Base-by-base conservation (phyloP, 2,113 vertebrate genomes). In the Tragelaphus strepsiceros region DNA sequence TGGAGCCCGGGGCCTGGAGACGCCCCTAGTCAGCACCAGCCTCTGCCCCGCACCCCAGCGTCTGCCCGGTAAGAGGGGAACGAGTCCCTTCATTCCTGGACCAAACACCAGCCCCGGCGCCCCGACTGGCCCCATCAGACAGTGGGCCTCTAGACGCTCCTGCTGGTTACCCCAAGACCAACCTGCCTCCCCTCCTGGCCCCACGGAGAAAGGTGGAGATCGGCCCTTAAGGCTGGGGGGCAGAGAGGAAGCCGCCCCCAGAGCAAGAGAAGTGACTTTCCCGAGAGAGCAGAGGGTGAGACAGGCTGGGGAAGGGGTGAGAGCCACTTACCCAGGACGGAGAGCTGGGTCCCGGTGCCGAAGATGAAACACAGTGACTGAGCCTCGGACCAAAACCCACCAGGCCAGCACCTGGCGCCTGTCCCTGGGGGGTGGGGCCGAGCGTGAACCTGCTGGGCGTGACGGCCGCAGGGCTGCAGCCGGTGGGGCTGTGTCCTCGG, bases 261-360 rank as follows among this genome's bases (percentile, higher is more conserved):
- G 89, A 78, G 10, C 91, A 43, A 83, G 71, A 91, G 61, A 35
- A 74, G 2, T 4, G 51, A 89, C 51, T 56, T 89, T 89, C 30
- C 15, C 5, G 1, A 90, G 43, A 62, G 3, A 82, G 39, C 32
- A 92, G 24, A 51, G 22, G 4, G 3, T 43, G 26, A n/a, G 35
- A 22, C 0, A 32, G n/a, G 6, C 6, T 71, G 26, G n/a, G 35
- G 59, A 77, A 46, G 2, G n/a, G 30, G 10, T 26, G n/a, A 82
- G 49, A 88, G 54, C 59, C 80, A 96, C 95, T 98, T 92, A 97
- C 97, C 77, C 61, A 90, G 26, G 92, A 97, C 78, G 15, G 32
- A 94, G 39, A 98, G 11, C 11, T 54, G 39, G 51, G 97, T 98
- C 53, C 93, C 71, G 0, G 43, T 0, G 2, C 98, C 95, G 9